phyloP scores from a whole-genome alignment of 2,888 invertebrate species.

The Chloromyia formosa region DNA sequence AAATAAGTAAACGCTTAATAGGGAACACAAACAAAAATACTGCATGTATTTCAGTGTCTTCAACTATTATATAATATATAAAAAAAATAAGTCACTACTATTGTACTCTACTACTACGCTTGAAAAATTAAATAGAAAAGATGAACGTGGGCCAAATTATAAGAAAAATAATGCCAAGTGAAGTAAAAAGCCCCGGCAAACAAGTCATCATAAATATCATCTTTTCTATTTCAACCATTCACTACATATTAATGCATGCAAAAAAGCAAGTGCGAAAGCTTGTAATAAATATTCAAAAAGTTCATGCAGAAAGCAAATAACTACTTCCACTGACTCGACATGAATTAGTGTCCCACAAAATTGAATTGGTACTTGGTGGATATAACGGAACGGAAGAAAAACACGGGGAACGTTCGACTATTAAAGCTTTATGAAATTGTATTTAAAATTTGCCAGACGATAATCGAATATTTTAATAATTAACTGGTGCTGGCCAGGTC shows the following conservation, averaged over 20 bases:
- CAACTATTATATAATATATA: too few relatives aligned
- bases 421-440: too few relatives aligned
- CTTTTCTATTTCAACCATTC: slow-evolving; percentile 3
- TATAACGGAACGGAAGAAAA: too few relatives aligned
- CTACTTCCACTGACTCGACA: slow-evolving; percentile 36
- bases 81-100: too few relatives aligned
- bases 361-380: too few relatives aligned
- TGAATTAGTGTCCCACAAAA: neutral
- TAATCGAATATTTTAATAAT: too few relatives aligned
- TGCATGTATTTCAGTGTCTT: slow-evolving; percentile 14
- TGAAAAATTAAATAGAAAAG: slow-evolving; percentile 27
- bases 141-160: neutral
- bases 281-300: too few relatives aligned
- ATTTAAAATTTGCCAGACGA: too few relatives aligned
- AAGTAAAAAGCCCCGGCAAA: neutral
- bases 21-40: neutral
- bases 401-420: too few relatives aligned
- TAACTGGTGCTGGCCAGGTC: too few relatives aligned
- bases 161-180: neutral
- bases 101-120: too few relatives aligned
- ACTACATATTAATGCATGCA: slow-evolving; percentile 21
- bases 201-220: neutral
- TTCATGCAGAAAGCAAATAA: slow-evolving; percentile 19
- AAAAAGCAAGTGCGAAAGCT: slow-evolving; percentile 35
- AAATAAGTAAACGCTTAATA: neutral